phyloP scores from a whole-genome alignment of 2,888 invertebrate species.

The Syrphus vitripennis region DNA sequence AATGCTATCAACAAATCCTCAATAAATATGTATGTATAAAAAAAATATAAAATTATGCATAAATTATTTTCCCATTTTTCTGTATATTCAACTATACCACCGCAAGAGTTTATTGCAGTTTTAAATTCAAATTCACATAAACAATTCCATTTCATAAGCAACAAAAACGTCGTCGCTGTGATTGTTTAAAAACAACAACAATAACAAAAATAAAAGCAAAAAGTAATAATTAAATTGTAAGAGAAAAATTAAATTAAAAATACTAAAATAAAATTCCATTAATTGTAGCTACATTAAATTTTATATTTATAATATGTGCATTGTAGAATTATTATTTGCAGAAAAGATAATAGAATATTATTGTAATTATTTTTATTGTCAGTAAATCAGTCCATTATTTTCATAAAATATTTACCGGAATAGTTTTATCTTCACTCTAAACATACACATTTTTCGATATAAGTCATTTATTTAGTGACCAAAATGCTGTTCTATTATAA shows the following conservation, averaged over 20 bases:
- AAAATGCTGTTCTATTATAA: constrained; percentile 46
- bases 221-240: constrained; percentile 33
- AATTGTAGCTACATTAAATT: constrained; percentile 70
- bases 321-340: constrained; percentile 59
- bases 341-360: constrained; percentile 35
- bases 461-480: constrained; percentile 38
- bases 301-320: constrained; percentile 67
- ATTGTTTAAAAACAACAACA: constrained; percentile 45
- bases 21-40: constrained; percentile 28
- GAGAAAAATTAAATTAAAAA: constrained; percentile 37
- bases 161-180: constrained; percentile 34
- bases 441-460: constrained; percentile 45
- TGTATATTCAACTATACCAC: constrained; percentile 71
- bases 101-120: constrained; percentile 70
- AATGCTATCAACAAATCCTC: not conserved
- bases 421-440: constrained; percentile 48
- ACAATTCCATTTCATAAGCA: constrained; percentile 71
- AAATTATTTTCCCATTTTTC: constrained; percentile 59
- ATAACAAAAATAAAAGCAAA: constrained; percentile 36
- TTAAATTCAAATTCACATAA: constrained; percentile 66
- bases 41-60: constrained; percentile 45
- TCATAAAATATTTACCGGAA: constrained; percentile 38
- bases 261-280: constrained; percentile 69
- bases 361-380: constrained; percentile 38
- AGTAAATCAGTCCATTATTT: constrained; percentile 65